A percentile compares a stretch with the other conserved stretches of the same genome.
These are phyloP conservation scores for Anoplius nigerrimus DNA, from an alignment of 2,888 invertebrate species.

Conservation along the genomic window DNA sequence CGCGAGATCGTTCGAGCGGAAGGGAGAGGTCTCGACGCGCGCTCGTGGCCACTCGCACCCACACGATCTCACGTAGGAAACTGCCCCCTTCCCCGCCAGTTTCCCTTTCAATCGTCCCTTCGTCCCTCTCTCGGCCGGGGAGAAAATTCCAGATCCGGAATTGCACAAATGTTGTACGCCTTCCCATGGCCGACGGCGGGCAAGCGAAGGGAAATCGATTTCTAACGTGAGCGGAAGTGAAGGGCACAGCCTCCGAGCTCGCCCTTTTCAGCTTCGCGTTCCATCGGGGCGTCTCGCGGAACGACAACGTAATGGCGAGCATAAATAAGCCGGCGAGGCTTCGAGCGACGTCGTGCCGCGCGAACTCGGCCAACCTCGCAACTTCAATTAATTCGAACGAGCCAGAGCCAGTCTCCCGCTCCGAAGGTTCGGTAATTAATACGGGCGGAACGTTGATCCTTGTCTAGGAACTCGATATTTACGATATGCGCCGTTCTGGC, in stretches of 20 bases:
- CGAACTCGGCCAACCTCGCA: neutral
- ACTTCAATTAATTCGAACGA: neutral
- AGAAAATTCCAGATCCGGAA: conserved; percentile 58
- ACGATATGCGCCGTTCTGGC: too few relatives aligned
- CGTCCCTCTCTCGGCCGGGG: conserved; percentile 47
- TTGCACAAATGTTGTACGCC: conserved; percentile 50
- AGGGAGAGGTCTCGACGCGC: conserved; percentile 36
- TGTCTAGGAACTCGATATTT: too few relatives aligned
- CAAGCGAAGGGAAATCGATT: conserved; percentile 31
- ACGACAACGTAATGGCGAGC: too few relatives aligned
- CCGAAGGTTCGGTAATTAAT: too few relatives aligned
- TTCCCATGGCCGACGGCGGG: neutral
- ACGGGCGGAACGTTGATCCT: too few relatives aligned
- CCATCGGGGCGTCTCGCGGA: too few relatives aligned
- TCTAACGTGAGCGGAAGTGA: conserved; percentile 46
- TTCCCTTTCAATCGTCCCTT: conserved; percentile 61
- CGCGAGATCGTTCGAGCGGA: conserved; percentile 41
- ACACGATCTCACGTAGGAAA: too few relatives aligned
- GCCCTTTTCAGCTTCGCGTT: conserved; percentile 19
- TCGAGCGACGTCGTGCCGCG: too few relatives aligned
- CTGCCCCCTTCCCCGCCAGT: conserved; percentile 24
- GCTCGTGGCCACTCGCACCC: too few relatives aligned
- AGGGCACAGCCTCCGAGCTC: conserved; percentile 29
- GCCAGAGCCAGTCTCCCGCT: too few relatives aligned
- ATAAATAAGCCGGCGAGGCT: too few relatives aligned